phyloP scores from a whole-genome alignment of 2,797 vertebrate species.

The Leucoraja ocellata region DNA sequence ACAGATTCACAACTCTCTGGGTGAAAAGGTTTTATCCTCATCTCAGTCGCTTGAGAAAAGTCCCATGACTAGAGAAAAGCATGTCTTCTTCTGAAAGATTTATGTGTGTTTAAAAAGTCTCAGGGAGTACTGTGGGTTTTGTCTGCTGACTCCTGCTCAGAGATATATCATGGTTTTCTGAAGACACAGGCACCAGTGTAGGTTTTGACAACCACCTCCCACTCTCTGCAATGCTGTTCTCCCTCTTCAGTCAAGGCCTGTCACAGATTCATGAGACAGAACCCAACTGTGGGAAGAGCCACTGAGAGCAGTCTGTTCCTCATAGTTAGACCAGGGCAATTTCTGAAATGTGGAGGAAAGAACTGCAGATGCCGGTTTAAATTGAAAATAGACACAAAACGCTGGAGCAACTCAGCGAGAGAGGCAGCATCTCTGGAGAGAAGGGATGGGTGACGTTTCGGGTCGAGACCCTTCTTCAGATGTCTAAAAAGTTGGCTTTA shows the following conservation, averaged over 20 bases:
- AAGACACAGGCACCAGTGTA: neutral
- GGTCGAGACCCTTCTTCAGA: too few relatives aligned
- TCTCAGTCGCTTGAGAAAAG: too few relatives aligned
- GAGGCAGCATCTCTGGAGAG: too few relatives aligned
- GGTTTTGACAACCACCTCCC: neutral
- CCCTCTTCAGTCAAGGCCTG: neutral
- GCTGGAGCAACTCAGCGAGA: too few relatives aligned
- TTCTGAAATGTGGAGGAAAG: neutral
- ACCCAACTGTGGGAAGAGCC: neutral
- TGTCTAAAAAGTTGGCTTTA: neutral
- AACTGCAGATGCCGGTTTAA: too few relatives aligned
- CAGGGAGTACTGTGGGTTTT: neutral
- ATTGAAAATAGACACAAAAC: too few relatives aligned
- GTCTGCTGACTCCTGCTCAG: neutral
- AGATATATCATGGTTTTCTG: too few relatives aligned
- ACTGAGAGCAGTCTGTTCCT: neutral
- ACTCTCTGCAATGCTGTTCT: neutral
- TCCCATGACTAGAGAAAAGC: neutral
- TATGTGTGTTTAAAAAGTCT: neutral
- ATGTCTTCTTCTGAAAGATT: too few relatives aligned
- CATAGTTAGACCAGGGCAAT: neutral
- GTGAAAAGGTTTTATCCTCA: too few relatives aligned
- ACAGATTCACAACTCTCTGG: too few relatives aligned
- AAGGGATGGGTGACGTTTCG: too few relatives aligned
- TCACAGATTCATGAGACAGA: neutral